phyloP scores from a whole-genome alignment of 2,888 invertebrate genomes.

The Thyatira batis region DNA sequence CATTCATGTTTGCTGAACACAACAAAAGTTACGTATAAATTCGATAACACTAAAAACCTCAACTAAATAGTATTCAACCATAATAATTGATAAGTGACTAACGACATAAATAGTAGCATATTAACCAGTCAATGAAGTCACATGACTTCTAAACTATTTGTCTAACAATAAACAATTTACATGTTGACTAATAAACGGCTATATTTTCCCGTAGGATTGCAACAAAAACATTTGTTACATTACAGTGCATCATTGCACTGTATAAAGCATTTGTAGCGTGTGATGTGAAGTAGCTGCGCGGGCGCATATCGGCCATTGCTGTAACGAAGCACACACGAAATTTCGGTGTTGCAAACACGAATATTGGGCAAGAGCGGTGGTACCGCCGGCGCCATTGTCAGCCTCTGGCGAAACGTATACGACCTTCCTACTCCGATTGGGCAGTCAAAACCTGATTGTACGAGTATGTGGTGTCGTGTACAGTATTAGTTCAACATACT shows the following conservation, averaged over 20 bases:
- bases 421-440: slow-evolving; percentile 77
- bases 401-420: slow-evolving; percentile 73
- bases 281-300: slow-evolving; percentile 17
- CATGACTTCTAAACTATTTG: not conserved
- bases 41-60: not conserved
- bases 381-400: slow-evolving; percentile 72
- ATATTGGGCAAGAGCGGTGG: slow-evolving; percentile 66
- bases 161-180: not conserved
- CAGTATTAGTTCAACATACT: slow-evolving; percentile 33
- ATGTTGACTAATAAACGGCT: not conserved
- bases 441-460: slow-evolving; percentile 71
- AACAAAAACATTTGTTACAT: not conserved
- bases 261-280: not conserved
- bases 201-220: not conserved
- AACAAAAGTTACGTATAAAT: not conserved
- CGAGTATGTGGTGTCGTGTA: slow-evolving; percentile 42
- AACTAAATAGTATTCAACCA: not conserved
- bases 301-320: slow-evolving; percentile 58
- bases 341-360: slow-evolving; percentile 76
- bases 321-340: slow-evolving; percentile 76
- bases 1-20: too few species aligned
- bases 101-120: not conserved
- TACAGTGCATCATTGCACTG: not conserved
- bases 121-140: not conserved
- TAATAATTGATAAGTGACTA: not conserved